phyloP scores from a whole-genome alignment of 2,113 vertebrate genomes.

The Ranitomeya imitator region DNA sequence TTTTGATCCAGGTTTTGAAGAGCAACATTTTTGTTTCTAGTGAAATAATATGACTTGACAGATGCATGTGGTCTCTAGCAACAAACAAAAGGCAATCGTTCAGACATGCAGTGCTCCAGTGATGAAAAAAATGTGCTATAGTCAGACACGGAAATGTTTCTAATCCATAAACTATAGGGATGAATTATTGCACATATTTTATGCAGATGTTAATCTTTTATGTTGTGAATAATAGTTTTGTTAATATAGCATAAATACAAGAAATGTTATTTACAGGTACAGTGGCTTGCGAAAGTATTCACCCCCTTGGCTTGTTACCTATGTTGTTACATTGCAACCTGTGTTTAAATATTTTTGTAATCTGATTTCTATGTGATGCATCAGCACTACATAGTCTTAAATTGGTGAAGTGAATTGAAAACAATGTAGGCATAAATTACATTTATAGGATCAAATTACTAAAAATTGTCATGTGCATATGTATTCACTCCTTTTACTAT shows the following conservation, averaged over 20 bases:
- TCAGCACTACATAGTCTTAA: too few relatives aligned
- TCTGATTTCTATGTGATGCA: too few relatives aligned
- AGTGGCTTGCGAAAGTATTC: too few relatives aligned
- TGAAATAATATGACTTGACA: slow-evolving; percentile 25
- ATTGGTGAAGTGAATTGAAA: too few relatives aligned
- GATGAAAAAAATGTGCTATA: slow-evolving; percentile 4
- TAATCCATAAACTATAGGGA: neutral
- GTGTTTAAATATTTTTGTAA: too few relatives aligned
- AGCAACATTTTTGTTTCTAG: slow-evolving; percentile 6
- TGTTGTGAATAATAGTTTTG: neutral
- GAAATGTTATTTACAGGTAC: neutral
- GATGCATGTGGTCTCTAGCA: slow-evolving; percentile 22
- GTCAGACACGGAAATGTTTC: neutral
- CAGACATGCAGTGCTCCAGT: slow-evolving; percentile 3
- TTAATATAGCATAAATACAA: neutral
- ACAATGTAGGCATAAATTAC: too few relatives aligned
- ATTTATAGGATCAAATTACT: too few relatives aligned
- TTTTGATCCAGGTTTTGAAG: slow-evolving; percentile 5
- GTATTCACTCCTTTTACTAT: too few relatives aligned
- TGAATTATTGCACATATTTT: neutral
- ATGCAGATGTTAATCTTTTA: neutral
- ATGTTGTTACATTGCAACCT: too few relatives aligned
- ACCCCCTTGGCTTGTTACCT: too few relatives aligned
- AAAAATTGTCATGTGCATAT: too few relatives aligned
- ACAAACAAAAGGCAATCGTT: slow-evolving; percentile 9